Evolutionary conservation across 2,113 vertebrate species (phyloP).

Genomic region (Cisticola juncidis): DNA sequence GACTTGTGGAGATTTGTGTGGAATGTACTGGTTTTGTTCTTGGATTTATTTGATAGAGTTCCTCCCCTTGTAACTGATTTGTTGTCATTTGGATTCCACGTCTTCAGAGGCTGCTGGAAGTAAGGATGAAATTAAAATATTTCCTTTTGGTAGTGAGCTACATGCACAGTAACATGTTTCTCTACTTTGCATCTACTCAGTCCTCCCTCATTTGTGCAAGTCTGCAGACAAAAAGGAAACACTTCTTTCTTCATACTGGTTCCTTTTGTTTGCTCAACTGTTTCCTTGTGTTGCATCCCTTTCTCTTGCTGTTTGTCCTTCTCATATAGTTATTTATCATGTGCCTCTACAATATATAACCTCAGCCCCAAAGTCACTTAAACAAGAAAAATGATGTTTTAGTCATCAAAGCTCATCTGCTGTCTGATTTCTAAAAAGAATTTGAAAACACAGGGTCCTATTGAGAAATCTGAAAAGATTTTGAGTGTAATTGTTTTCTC

Average conservation of each 20-base stretch:
- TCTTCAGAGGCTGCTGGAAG: slow-evolving; percentile 28
- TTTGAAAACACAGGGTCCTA: neutral
- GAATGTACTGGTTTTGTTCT: neutral
- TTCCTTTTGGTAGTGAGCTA: neutral
- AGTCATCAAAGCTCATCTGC: neutral
- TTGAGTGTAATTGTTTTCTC: neutral
- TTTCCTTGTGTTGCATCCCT: slow-evolving; percentile 4
- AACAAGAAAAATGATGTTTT: neutral
- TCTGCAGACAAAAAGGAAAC: neutral
- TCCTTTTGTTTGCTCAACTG: slow-evolving; percentile 18
- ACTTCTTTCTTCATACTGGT: neutral
- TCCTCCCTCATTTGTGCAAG: neutral
- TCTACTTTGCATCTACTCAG: neutral
- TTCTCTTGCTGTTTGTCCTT: neutral
- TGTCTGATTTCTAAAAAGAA: neutral
- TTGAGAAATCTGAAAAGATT: neutral
- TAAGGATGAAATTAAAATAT: neutral
- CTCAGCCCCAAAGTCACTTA: neutral
- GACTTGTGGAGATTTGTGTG: neutral
- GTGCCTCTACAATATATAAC: neutral
- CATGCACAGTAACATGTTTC: neutral
- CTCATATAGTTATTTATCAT: neutral
- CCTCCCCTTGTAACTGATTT: slow-evolving; percentile 1
- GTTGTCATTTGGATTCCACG: neutral
- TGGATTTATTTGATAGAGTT: slow-evolving; percentile 23